Evolutionary conservation across 1,140 invertebrate species (phyloP).

Genomic region (Anagrus nilaparvatae): DNA sequence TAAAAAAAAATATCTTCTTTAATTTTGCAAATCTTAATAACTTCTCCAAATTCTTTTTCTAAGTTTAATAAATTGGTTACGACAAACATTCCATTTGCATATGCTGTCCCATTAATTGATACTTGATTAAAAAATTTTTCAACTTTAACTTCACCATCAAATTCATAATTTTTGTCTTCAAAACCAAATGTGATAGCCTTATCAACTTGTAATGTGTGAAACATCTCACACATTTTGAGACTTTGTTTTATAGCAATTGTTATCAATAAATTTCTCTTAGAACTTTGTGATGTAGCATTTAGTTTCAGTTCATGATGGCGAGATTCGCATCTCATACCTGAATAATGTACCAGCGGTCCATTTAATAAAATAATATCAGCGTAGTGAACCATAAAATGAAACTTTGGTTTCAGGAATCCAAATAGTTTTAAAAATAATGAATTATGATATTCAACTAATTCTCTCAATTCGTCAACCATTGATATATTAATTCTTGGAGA

Average conservation of each 20-base stretch:
- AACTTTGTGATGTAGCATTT: neutral
- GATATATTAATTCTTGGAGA: slow-evolving; percentile 9
- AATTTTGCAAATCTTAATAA: no score
- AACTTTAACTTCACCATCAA: no score
- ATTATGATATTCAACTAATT: neutral
- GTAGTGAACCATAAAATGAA: slow-evolving; percentile 17
- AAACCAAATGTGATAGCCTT: neutral
- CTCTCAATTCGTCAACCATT: neutral
- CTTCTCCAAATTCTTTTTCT: no score
- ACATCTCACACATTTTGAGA: neutral
- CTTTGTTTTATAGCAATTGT: slow-evolving; percentile 1
- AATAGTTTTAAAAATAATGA: neutral
- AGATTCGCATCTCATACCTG: slow-evolving; percentile 8
- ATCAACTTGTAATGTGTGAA: neutral
- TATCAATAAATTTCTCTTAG: neutral
- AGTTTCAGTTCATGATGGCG: neutral
- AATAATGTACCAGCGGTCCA: slow-evolving; percentile 11
- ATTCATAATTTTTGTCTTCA: neutral
- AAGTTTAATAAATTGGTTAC: no score
- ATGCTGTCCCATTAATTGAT: no score
- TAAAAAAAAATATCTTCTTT: no score
- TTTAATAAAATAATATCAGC: no score
- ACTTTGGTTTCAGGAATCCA: slow-evolving; percentile 14
- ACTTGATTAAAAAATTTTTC: no score
- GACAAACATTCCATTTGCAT: no score